Conservation (phyloP, 1,140 invertebrate genomes). For the Drosophila truncata region DNA sequence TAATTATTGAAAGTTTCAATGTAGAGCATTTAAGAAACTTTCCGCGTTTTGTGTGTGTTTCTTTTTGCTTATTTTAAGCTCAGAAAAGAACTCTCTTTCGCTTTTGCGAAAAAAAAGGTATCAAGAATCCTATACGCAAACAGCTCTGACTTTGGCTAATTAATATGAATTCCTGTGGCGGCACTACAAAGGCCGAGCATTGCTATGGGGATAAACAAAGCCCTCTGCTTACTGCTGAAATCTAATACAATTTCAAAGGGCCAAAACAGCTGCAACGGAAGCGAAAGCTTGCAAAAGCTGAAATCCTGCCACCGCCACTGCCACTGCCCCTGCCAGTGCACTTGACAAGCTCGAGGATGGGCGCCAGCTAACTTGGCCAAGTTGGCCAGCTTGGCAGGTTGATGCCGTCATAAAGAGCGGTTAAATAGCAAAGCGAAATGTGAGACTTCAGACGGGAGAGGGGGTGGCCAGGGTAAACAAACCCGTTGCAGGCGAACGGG, state of each 20-base stretch:
- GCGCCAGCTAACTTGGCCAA: conserved; percentile 18
- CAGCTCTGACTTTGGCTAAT: conserved; percentile 31
- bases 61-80: background rate
- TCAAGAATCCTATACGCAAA: conserved; percentile 1
- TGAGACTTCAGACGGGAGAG: conserved; percentile 32
- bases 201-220: conserved; percentile 55
- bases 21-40: conserved; percentile 22
- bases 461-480: conserved; percentile 33
- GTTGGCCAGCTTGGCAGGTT: conserved; percentile 17
- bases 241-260: conserved; percentile 72
- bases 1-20: conserved; percentile 7
- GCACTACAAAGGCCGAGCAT: conserved; percentile 57
- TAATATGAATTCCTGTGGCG: conserved; percentile 60
- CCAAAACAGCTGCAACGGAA: conserved; percentile 36
- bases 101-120: too few relatives aligned
- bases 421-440: conserved; percentile 66
- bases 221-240: conserved; percentile 56
- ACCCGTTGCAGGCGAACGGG: conserved; percentile 34
- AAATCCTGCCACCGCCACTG: conserved; percentile 63
- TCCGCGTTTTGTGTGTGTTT: background rate
- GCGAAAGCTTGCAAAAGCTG: conserved; percentile 38
- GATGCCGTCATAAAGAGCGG: conserved; percentile 55
- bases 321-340: conserved; percentile 60
- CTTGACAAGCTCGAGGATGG: conserved; percentile 52
- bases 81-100: background rate